Evolutionary conservation across 1,140 invertebrate genomes (phyloP).

Genomic region (Trichoplusia ni): DNA sequence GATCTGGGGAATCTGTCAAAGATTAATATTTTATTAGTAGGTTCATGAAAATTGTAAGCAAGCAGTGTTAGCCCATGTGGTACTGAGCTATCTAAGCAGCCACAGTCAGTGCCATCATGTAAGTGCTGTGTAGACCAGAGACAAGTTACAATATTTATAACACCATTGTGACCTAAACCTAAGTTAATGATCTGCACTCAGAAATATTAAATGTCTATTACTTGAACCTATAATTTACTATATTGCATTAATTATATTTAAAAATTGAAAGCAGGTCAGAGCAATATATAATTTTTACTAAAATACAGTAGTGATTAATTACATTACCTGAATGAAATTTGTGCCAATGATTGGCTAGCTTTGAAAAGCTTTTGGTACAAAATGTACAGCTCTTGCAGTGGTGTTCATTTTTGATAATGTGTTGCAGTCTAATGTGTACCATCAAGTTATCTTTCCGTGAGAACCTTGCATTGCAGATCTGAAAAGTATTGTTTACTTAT

Average conservation of each 20-base stretch:
- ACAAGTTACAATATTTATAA: too few relatives aligned
- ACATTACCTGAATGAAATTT: constrained; percentile 54
- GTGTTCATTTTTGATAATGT: constrained; percentile 53
- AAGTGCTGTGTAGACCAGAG: too few relatives aligned
- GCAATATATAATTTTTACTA: background rate
- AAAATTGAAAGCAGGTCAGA: too few relatives aligned
- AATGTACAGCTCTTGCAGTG: constrained; percentile 62
- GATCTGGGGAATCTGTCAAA: constrained; percentile 43
- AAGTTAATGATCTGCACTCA: too few relatives aligned
- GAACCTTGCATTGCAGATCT: constrained; percentile 67
- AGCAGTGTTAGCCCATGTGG: too few relatives aligned
- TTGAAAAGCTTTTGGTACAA: constrained; percentile 58
- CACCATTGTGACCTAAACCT: too few relatives aligned
- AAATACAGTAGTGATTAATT: constrained; percentile 12
- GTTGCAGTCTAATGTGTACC: constrained; percentile 63
- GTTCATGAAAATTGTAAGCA: background rate
- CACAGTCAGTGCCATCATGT: too few relatives aligned
- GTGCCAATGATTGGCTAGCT: constrained; percentile 56
- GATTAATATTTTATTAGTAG: background rate
- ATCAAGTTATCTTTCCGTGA: constrained; percentile 72
- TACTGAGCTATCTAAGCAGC: too few relatives aligned
- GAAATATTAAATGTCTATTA: too few relatives aligned
- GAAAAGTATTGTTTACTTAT: background rate
- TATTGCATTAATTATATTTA: too few relatives aligned
- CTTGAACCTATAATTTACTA: too few relatives aligned